Conservation (phyloP, 2,888 invertebrate genomes). For the Euplexia lucipara region DNA sequence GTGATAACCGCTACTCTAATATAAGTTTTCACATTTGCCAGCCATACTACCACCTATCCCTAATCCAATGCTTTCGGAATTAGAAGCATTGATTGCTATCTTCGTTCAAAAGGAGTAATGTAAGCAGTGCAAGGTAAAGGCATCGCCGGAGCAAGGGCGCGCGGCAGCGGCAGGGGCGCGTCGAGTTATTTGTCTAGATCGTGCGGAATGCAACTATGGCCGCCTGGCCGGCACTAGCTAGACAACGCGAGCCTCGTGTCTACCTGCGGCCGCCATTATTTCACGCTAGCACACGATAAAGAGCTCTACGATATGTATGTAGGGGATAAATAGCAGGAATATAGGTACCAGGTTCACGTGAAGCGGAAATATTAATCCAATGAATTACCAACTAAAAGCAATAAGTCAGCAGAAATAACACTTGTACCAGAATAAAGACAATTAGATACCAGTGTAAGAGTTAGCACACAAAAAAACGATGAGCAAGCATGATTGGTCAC, state of each 20-base stretch:
- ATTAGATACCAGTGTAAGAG: not conserved
- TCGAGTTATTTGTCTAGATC: conserved; percentile 71
- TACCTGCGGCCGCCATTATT: conserved; percentile 34
- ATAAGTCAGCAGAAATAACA: not conserved
- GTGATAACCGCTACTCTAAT: conserved; percentile 60
- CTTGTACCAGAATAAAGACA: not conserved
- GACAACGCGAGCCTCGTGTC: conserved; percentile 23
- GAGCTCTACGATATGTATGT: not conserved
- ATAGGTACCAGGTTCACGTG: not conserved
- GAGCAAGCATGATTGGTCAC: not conserved
- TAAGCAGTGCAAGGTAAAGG: conserved; percentile 9
- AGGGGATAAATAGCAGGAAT: not conserved
- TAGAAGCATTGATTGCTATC: not conserved
- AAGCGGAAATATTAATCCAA: conserved; percentile 6
- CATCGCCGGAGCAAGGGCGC: conserved; percentile 16
- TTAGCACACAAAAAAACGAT: not conserved
- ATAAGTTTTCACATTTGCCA: conserved; percentile 15
- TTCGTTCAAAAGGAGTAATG: conserved; percentile 52
- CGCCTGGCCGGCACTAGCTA: conserved; percentile 48
- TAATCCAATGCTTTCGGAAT: conserved; percentile 37
- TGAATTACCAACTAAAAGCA: not conserved
- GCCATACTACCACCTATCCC: not conserved
- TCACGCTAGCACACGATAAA: conserved; percentile 38
- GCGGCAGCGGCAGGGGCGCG: conserved; percentile 50
- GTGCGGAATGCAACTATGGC: conserved; percentile 68